phyloP scores from a whole-genome alignment of 2,113 vertebrate species.

The Aix galericulata region DNA sequence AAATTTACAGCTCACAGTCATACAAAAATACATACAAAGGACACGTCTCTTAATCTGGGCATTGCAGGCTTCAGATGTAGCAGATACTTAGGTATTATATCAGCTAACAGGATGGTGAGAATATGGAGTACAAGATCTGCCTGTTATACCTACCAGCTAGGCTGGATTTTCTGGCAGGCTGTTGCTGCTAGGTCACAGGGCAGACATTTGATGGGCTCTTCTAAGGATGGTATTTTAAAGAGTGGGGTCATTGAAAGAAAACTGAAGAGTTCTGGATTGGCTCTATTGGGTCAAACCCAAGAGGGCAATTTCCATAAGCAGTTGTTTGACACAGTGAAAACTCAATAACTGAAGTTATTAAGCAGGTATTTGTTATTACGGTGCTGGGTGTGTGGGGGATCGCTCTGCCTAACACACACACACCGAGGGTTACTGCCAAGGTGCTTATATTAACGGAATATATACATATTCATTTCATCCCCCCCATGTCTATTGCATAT shows the following conservation, averaged over 20 bases:
- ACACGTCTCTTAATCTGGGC: neutral
- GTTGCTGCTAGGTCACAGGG: neutral
- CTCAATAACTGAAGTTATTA: too few species aligned
- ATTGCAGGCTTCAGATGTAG: neutral
- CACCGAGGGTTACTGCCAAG: too few species aligned
- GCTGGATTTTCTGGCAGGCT: neutral
- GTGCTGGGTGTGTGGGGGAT: too few species aligned
- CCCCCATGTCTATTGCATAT: too few species aligned
- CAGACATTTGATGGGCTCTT: neutral
- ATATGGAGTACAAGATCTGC: neutral
- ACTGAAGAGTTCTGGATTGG: neutral
- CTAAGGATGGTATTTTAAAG: neutral
- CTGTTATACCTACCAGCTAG: neutral
- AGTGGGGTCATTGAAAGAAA: neutral
- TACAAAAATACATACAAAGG: neutral
- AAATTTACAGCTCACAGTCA: neutral
- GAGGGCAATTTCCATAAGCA: neutral
- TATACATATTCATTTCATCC: too few species aligned
- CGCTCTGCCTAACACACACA: too few species aligned
- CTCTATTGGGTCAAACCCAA: neutral
- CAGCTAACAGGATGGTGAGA: neutral
- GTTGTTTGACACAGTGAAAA: too few species aligned
- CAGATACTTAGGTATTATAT: neutral
- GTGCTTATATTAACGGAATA: too few species aligned
- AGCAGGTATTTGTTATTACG: too few species aligned